Percentiles rank a stretch among this genome's conserved stretches.
phyloP scores from a whole-genome alignment of 37 sponge, comb jelly and placozoan species.

The Bolinopsis microptera region DNA sequence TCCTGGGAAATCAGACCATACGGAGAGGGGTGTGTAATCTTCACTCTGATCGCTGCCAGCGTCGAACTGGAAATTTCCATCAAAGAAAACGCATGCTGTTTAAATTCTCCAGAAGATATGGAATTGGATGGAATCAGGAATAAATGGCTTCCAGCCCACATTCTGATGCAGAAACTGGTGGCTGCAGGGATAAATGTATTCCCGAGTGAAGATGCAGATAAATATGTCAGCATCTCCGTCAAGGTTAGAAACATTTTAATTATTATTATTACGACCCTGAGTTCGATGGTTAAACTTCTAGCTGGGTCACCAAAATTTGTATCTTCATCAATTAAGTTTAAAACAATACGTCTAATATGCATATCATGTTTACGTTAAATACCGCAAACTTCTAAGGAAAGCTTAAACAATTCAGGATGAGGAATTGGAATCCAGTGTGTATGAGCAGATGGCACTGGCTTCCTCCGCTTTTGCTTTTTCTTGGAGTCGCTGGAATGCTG shows the following conservation, averaged over 20 bases:
- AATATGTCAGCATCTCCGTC: constrained; percentile 68
- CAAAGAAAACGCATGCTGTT: constrained; percentile 67
- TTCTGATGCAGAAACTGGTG: constrained; percentile 66
- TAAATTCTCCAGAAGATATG: constrained; percentile 44
- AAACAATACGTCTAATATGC: too few species aligned
- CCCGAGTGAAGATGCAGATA: constrained; percentile 75
- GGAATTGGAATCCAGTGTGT: constrained; percentile 69
- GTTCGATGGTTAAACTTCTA: background rate
- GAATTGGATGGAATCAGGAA: constrained; percentile 63
- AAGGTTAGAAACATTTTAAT: constrained; percentile 68
- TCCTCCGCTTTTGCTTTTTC: constrained; percentile 68
- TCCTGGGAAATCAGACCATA: constrained; percentile 75
- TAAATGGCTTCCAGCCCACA: constrained; percentile 42
- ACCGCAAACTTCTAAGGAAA: too few species aligned
- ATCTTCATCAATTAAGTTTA: background rate
- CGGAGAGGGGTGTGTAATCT: constrained; percentile 68
- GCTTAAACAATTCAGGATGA: too few species aligned
- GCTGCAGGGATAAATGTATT: constrained; percentile 73
- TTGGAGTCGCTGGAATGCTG: constrained; percentile 80
- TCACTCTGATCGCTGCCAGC: constrained; percentile 70
- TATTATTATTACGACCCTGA: background rate
- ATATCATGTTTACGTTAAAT: too few species aligned
- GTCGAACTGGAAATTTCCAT: constrained; percentile 72
- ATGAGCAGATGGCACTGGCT: constrained; percentile 77
- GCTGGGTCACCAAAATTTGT: background rate